These are phyloP conservation scores for Rachycentron canadum DNA, from an alignment of 2,797 vertebrate genomes.

Conservation along the genomic window DNA sequence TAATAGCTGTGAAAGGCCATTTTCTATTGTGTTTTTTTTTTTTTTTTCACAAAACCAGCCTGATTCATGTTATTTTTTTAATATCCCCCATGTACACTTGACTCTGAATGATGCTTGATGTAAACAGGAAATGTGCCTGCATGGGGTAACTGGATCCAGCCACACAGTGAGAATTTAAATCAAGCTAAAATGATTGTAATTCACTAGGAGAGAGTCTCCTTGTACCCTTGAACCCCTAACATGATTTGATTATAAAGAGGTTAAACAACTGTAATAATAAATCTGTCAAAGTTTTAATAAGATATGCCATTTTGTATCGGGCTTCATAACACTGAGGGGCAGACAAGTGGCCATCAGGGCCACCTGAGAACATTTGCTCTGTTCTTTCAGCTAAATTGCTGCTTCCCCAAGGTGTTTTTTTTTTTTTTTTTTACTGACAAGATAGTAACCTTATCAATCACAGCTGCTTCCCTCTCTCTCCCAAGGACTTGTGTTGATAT, in stretches of 20 bases:
- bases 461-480: slow-evolving; percentile 64
- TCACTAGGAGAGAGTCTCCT: slow-evolving; percentile 72
- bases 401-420: slow-evolving; percentile 63
- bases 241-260: slow-evolving; percentile 80
- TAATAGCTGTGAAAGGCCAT: slow-evolving; percentile 43
- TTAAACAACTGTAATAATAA: slow-evolving; percentile 83
- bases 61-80: slow-evolving; percentile 48
- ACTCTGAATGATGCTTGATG: slow-evolving; percentile 42
- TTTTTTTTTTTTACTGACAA: slow-evolving; percentile 71
- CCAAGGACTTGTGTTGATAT: slow-evolving; percentile 74
- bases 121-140: slow-evolving; percentile 64
- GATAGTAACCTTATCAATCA: slow-evolving; percentile 80
- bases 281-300: slow-evolving; percentile 79
- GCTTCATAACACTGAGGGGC: slow-evolving; percentile 63
- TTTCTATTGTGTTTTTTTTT: slow-evolving; percentile 29
- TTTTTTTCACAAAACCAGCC: slow-evolving; percentile 24
- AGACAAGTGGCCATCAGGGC: slow-evolving; percentile 66
- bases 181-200: slow-evolving; percentile 68
- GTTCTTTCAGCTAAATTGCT: slow-evolving; percentile 69
- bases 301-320: slow-evolving; percentile 69
- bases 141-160: slow-evolving; percentile 36
- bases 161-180: slow-evolving; percentile 64
- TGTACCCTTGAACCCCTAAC: slow-evolving; percentile 77
- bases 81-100: slow-evolving; percentile 33
- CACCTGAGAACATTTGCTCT: slow-evolving; percentile 69